Evolutionary conservation across 2,888 invertebrate genomes (phyloP).

Genomic region (Philhelius pedissequus): DNA sequence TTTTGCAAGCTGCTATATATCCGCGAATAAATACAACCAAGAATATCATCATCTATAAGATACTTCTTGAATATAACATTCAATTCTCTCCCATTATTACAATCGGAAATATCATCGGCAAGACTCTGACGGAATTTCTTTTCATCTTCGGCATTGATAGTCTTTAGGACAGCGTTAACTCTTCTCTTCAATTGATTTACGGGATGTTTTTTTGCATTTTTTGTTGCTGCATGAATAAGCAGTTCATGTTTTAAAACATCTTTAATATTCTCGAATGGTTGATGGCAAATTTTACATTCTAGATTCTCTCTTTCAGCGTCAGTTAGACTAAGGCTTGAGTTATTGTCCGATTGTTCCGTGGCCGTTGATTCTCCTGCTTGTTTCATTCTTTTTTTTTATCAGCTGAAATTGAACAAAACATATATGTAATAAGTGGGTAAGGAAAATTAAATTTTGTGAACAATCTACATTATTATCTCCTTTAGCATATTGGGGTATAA

Average conservation of each 20-base stretch:
- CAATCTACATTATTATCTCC: constrained; percentile 17
- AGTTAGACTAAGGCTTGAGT: not conserved
- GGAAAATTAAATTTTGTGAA: not conserved
- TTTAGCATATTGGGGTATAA: not conserved
- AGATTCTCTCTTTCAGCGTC: not conserved
- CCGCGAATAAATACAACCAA: constrained; percentile 70
- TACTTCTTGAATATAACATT: constrained; percentile 70
- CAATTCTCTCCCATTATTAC: constrained; percentile 69
- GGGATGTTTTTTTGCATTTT: constrained; percentile 51
- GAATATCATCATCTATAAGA: constrained; percentile 68
- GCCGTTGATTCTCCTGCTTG: not conserved
- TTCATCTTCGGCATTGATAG: constrained; percentile 69
- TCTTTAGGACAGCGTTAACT: constrained; percentile 68
- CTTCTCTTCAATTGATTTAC: constrained; percentile 70
- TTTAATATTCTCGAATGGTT: constrained; percentile 69
- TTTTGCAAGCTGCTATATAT: constrained; percentile 71
- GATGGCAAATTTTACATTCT: constrained; percentile 73
- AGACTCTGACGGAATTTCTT: constrained; percentile 69
- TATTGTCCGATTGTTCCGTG: not conserved
- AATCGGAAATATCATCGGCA: constrained; percentile 52
- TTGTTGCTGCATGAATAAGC: constrained; percentile 69
- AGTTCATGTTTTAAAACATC: constrained; percentile 75
- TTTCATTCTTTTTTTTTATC: not conserved
- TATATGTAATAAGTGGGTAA: not conserved
- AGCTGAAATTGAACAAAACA: not conserved